Conservation (phyloP, 1,140 invertebrate species). For the Brachionus sp. region DNA sequence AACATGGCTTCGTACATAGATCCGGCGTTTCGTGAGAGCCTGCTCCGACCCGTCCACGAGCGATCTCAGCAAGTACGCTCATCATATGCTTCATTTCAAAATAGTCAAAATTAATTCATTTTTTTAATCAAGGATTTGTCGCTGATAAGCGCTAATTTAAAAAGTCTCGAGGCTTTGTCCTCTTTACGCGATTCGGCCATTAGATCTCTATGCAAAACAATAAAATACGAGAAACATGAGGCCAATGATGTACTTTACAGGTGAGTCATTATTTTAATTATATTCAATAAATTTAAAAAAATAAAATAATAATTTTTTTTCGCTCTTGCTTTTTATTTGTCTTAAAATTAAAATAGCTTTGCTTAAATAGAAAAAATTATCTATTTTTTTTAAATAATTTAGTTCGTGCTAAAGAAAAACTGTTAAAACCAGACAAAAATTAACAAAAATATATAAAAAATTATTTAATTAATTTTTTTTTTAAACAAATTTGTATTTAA, state of each 20-base stretch:
- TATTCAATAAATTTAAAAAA: not conserved
- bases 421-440: not conserved
- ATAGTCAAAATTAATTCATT: not conserved
- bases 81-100: not conserved
- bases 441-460: not conserved
- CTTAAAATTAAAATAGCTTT: no score
- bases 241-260: conserved; percentile 76
- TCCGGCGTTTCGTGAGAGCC: conserved; percentile 37
- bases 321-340: not conserved
- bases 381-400: no score
- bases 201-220: conserved; percentile 68
- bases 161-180: conserved; percentile 70
- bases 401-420: no score
- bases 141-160: conserved; percentile 71
- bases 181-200: conserved; percentile 70
- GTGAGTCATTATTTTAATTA: conserved; percentile 62
- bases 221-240: conserved; percentile 71
- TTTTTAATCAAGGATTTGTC: conserved; percentile 67
- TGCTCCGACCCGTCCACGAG: not conserved
- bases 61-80: conserved; percentile 1
- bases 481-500: not conserved
- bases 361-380: no score
- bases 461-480: not conserved
- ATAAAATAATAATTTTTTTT: not conserved
- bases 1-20: conserved; percentile 45